These are phyloP conservation scores for Hypselothyrea guttata DNA, from an alignment of 2,888 invertebrate species.

Conservation along the genomic window DNA sequence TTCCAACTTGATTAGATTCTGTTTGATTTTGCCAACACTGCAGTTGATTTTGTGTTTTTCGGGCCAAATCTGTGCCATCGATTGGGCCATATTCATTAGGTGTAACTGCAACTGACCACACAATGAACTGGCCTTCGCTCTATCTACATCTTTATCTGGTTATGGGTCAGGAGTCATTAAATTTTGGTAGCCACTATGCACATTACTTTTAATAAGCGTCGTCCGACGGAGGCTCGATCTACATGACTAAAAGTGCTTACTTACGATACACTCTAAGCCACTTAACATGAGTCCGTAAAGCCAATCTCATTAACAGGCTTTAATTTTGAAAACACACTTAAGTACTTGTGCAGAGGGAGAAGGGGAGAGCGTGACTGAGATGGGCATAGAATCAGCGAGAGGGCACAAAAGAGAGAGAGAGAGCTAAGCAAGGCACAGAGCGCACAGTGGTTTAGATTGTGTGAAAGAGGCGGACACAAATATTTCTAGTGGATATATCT, in stretches of 20 bases:
- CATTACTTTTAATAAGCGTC: conserved; percentile 70
- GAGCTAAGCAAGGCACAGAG: conserved; percentile 6
- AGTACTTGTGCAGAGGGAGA: conserved; percentile 45
- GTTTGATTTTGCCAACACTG: neutral
- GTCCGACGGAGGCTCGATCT: conserved; percentile 29
- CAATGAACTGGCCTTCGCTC: neutral
- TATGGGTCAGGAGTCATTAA: conserved; percentile 28
- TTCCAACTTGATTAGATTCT: neutral
- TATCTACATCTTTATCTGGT: neutral
- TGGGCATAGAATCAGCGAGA: no score
- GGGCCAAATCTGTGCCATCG: conserved; percentile 33
- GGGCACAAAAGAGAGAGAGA: conserved; percentile 3
- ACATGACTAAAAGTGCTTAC: conserved; percentile 66
- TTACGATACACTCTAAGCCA: conserved; percentile 76
- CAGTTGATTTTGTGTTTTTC: no score
- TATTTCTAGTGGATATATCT: no score
- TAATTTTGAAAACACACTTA: conserved; percentile 77
- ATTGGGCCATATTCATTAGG: conserved; percentile 36
- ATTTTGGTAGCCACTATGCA: conserved; percentile 55
- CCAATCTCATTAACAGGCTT: conserved; percentile 78
- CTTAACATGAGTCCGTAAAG: conserved; percentile 76
- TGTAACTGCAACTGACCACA: conserved; percentile 8
- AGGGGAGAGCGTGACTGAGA: neutral
- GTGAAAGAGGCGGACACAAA: no score
- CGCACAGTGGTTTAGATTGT: neutral